Conservation (phyloP, 2,113 vertebrate genomes). For the Hyla sarda region DNA sequence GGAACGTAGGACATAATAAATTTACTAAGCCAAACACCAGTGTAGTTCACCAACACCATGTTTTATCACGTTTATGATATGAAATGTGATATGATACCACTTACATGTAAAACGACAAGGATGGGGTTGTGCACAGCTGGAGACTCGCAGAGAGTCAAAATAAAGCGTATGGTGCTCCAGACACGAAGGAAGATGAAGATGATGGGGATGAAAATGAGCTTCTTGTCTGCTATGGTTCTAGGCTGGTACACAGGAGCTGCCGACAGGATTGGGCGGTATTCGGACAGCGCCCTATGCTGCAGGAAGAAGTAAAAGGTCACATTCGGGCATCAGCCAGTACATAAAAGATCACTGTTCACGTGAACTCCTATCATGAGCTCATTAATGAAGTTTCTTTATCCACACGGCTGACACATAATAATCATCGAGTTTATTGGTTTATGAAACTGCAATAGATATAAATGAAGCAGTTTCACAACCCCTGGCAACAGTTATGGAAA, state of each 20-base stretch:
- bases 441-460: not conserved
- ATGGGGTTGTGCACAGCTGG: constrained; percentile 74
- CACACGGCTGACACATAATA: not conserved
- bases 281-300: constrained; percentile 87
- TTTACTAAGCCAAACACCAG: no score
- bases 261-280: constrained; percentile 90
- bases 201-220: constrained; percentile 89
- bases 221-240: constrained; percentile 82
- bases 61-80: not conserved
- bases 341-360: not conserved
- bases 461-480: not conserved
- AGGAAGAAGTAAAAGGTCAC: not conserved
- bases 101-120: constrained; percentile 89
- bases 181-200: constrained; percentile 91
- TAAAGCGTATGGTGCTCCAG: constrained; percentile 93
- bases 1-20: no score
- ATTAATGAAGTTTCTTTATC: not conserved
- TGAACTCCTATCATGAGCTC: not conserved
- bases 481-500: no score
- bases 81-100: constrained; percentile 56
- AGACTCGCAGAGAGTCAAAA: constrained; percentile 84
- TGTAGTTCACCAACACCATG: no score
- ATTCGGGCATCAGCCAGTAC: not conserved
- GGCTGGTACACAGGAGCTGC: constrained; percentile 66
- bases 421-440: not conserved